Percentiles rank a stretch among this genome's conserved stretches.
Conservation (phyloP, 2,797 vertebrate genomes). For the Sarcoramphus papa region DNA sequence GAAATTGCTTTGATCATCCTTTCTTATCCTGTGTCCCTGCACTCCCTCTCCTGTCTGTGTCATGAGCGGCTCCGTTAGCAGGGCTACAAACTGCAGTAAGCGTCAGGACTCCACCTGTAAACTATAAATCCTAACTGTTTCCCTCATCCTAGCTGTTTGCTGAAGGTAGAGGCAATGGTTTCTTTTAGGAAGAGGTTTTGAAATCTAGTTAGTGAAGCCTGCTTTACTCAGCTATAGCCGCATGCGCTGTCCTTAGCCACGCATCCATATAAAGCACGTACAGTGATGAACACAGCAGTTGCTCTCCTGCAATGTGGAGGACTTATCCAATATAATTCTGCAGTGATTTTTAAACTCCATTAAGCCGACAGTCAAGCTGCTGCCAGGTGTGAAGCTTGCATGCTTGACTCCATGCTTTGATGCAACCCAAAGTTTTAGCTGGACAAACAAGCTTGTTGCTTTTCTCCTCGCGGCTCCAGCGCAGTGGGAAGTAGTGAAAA, state of each 20-base stretch:
- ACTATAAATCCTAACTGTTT: neutral
- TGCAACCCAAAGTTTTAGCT: neutral
- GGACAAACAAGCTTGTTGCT: neutral
- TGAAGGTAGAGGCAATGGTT: neutral
- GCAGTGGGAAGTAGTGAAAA: neutral
- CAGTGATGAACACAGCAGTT: neutral
- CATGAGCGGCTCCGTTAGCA: fast-evolving
- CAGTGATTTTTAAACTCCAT: neutral
- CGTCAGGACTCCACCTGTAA: fast-evolving
- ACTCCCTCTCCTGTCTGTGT: neutral
- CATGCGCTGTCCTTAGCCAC: neutral
- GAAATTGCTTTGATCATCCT: neutral
- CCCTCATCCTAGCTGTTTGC: neutral
- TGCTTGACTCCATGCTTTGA: neutral
- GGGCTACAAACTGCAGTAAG: neutral
- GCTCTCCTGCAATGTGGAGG: neutral
- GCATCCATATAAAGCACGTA: fast-evolving
- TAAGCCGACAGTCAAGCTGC: neutral
- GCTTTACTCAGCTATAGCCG: fast-evolving
- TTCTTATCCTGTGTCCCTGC: neutral
- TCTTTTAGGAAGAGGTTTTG: neutral
- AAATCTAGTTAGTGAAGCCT: neutral
- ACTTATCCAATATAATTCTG: neutral
- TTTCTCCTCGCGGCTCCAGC: neutral
- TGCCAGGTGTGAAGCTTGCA: neutral